phyloP scores from a whole-genome alignment of 2,797 vertebrate species.

The Martes flavigula region DNA sequence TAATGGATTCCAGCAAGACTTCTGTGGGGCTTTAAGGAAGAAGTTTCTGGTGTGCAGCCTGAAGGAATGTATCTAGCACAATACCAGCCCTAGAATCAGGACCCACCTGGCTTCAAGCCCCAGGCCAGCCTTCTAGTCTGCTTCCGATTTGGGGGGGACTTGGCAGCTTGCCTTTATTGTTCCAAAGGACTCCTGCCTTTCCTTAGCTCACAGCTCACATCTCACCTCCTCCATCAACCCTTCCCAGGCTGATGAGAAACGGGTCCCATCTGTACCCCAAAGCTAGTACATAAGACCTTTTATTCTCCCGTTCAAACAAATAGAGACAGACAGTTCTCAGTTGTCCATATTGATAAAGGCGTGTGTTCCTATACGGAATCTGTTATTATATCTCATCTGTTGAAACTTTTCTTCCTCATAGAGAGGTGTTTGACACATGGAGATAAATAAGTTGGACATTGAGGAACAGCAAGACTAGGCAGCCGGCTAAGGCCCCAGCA shows the following conservation, averaged over 20 bases:
- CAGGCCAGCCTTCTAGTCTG: conserved; percentile 46
- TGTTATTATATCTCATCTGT: not conserved
- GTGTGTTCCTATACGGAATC: not conserved
- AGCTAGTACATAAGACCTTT: conserved; percentile 16
- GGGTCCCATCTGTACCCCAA: conserved; percentile 62
- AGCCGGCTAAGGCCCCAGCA: not conserved
- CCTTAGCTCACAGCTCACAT: conserved; percentile 60
- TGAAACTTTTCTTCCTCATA: not conserved
- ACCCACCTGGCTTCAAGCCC: conserved; percentile 60
- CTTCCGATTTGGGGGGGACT: conserved; percentile 49
- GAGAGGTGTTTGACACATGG: not conserved
- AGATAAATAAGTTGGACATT: not conserved
- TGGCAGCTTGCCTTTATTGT: conserved; percentile 66
- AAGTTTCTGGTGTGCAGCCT: conserved; percentile 56
- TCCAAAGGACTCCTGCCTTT: conserved; percentile 55
- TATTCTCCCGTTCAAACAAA: conserved; percentile 27
- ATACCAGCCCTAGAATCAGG: not conserved
- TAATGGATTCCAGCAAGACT: conserved; percentile 73
- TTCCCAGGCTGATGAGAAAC: conserved; percentile 45
- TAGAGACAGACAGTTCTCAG: conserved; percentile 22
- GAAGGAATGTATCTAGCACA: conserved; percentile 30
- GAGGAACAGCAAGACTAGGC: not conserved
- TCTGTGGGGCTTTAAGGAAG: conserved; percentile 31
- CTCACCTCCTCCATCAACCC: conserved; percentile 66
- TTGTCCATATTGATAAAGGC: conserved; percentile 19